Conservation (phyloP, 1,140 invertebrate species). For the Pseudomyrmex gracilis region DNA sequence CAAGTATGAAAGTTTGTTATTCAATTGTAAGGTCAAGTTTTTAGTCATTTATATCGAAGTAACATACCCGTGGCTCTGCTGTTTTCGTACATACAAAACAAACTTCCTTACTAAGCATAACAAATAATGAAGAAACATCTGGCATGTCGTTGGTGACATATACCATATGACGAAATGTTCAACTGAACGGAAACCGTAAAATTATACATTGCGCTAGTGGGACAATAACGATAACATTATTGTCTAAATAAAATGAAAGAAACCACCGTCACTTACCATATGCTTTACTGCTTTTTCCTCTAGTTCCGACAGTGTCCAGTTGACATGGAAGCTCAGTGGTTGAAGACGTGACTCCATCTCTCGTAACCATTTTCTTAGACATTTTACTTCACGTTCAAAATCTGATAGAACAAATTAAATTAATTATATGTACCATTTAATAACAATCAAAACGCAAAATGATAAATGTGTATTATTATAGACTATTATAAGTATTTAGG, state of each 20-base stretch:
- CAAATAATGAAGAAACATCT: background rate
- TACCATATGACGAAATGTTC: background rate
- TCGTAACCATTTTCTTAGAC: slow-evolving; percentile 87
- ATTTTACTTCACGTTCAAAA: slow-evolving; percentile 90
- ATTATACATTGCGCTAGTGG: too few species aligned
- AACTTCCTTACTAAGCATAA: background rate
- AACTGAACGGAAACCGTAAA: background rate
- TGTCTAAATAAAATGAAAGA: background rate
- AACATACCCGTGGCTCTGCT: background rate
- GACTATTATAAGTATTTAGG: background rate
- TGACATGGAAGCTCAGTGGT: slow-evolving; percentile 88
- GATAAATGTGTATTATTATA: too few species aligned
- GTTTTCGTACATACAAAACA: too few species aligned
- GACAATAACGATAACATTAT: background rate
- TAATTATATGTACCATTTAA: background rate
- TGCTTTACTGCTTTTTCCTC: slow-evolving; percentile 89
- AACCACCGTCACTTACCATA: slow-evolving; percentile 86
- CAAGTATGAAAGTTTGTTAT: too few species aligned
- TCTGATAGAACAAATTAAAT: slow-evolving; percentile 84
- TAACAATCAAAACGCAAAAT: background rate
- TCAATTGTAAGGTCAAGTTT: too few species aligned
- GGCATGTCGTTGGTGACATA: background rate
- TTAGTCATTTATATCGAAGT: background rate
- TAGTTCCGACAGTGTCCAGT: slow-evolving; percentile 88
- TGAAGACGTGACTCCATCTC: slow-evolving; percentile 89